Evolutionary conservation across 2,888 invertebrate genomes (phyloP), one percentile per base, ranked within the genome.

Genomic region (Chirona hameri): DNA sequence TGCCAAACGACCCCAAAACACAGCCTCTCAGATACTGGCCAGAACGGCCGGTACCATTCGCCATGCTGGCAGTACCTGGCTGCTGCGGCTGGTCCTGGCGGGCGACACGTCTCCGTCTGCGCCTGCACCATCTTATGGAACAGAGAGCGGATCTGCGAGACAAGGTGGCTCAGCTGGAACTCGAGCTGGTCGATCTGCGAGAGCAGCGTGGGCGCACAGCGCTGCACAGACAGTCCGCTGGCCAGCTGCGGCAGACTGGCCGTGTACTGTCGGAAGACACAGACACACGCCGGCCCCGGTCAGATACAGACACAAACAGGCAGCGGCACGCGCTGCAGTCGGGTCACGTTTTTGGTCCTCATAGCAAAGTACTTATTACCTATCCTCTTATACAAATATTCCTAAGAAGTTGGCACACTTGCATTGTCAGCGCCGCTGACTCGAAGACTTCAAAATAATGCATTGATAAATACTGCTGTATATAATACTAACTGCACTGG

Each of bases 171-270:
- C 52, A 80, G 80, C 80, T 80, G 80, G 21, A 24, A 80, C 80
- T 80, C 80, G 27, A 80, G 80, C 80, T 80, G 80, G 80, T 80
- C 80, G 27, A 55, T 48, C 52, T 80, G 80, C 4, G 80, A 80
- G 27, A 80, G 27, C 27, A 80, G 24, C 27, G 80, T 80, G 79
- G 79, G 79, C 52, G 55, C 80, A 80, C 80, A 80, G 24, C 52
- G 18, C 29, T 52, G 52, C 52, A 52, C 52, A 12, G 52, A 27
- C 14, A 15, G 52, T 52, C 52, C 80, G 52, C 80, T 80, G n/a
- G n/a, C 46, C 80, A 80, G 55, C 52, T 48, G 27, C 29, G 80
- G 80, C 52, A 80, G 12, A 9, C 27, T 46, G 27, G 76, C 39
- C 46, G 76, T 76, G 46, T 24, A 76, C 76, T 76, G 76, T 46